Evolutionary conservation across 2,113 vertebrate species (phyloP).

Genomic region (Falcunculus frontatus): DNA sequence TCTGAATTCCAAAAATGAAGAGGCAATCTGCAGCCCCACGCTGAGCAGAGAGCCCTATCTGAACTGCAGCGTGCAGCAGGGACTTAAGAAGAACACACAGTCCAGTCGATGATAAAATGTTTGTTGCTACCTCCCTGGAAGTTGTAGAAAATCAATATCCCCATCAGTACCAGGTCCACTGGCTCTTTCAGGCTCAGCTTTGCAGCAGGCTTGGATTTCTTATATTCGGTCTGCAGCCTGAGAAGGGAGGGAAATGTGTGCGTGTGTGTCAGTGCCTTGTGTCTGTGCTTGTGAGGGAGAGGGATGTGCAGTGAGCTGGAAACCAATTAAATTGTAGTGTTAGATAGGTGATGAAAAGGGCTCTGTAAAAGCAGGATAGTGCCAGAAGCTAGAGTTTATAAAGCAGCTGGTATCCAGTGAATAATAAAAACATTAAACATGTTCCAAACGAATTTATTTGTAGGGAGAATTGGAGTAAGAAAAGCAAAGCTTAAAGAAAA

Average conservation of each 20-base stretch:
- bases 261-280: neutral
- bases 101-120: neutral
- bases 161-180: neutral
- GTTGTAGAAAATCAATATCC: conserved; percentile 39
- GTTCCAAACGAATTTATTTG: neutral
- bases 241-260: neutral
- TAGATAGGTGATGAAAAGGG: conserved; percentile 6
- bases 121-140: conserved; percentile 39
- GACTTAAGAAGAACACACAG: neutral
- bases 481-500: neutral
- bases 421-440: neutral
- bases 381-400: neutral
- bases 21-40: neutral
- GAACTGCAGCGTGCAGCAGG: neutral
- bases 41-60: neutral
- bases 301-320: neutral
- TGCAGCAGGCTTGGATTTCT: conserved; percentile 19
- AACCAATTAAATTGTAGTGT: conserved; percentile 27
- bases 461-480: neutral
- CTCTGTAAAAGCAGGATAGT: neutral
- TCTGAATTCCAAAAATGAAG: neutral
- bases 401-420: neutral
- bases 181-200: neutral
- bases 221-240: neutral
- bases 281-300: neutral